phyloP scores from a whole-genome alignment of 1,140 invertebrate genomes.

The Lepidurus arcticus region DNA sequence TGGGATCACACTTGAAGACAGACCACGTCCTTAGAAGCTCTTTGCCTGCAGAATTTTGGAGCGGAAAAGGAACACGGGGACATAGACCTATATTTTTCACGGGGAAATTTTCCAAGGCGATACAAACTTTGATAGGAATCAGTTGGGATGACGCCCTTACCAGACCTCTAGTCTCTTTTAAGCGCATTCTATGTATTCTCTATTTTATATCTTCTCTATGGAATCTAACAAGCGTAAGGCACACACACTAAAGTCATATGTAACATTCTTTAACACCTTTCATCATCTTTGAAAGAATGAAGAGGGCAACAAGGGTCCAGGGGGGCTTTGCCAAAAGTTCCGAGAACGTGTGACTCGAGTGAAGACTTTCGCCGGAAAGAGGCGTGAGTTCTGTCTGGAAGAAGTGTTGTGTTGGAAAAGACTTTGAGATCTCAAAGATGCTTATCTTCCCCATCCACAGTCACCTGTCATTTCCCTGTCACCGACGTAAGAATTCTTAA shows the following conservation, averaged over 20 bases:
- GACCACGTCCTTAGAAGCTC: too few species aligned
- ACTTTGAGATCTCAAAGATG: not conserved
- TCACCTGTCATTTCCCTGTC: slow-evolving; percentile 2
- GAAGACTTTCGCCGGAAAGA: not conserved
- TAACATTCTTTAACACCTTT: not conserved
- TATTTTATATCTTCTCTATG: too few species aligned
- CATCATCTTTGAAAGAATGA: not conserved
- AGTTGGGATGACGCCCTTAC: not conserved
- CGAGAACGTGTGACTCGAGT: not conserved
- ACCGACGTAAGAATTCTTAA: not conserved
- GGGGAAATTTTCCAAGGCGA: not conserved
- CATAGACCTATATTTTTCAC: not conserved
- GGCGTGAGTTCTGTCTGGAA: not conserved
- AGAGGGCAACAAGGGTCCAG: not conserved
- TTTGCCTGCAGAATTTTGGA: not conserved
- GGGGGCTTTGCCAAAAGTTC: not conserved
- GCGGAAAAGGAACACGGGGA: not conserved
- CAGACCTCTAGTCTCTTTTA: not conserved
- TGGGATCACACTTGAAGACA: not conserved
- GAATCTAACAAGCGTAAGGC: too few species aligned
- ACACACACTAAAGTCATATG: too few species aligned
- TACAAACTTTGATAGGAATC: not conserved
- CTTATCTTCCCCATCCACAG: not conserved
- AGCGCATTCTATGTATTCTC: not conserved
- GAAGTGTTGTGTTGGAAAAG: not conserved